Evolutionary conservation across 2,797 vertebrate species (phyloP).

Genomic region (Phyllotis vaccarum): DNA sequence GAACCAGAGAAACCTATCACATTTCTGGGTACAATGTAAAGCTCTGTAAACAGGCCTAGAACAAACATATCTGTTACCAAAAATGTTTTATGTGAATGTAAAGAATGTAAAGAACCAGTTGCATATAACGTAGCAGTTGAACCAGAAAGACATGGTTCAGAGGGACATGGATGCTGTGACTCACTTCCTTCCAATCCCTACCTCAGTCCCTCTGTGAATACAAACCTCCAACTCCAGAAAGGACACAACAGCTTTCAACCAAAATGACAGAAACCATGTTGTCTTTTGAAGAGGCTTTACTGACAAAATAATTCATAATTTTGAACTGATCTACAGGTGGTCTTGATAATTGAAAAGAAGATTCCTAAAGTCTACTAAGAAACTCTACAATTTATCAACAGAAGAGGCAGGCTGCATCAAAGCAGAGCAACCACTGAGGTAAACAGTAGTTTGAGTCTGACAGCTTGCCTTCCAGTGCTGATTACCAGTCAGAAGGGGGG

Average conservation of each 20-base stretch:
- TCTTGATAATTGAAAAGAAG: not conserved
- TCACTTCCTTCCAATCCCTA: not conserved
- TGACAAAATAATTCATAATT: constrained; percentile 11
- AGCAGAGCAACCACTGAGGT: not conserved
- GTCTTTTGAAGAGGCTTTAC: not conserved
- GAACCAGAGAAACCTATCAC: not conserved
- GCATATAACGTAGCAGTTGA: not conserved
- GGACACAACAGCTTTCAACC: not conserved
- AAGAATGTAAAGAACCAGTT: not conserved
- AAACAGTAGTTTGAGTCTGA: not conserved
- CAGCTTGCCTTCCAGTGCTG: not conserved
- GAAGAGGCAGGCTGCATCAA: not conserved
- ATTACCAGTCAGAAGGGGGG: not conserved
- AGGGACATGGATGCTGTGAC: not conserved
- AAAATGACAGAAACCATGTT: not conserved
- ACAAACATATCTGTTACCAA: not conserved
- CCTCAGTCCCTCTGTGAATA: not conserved
- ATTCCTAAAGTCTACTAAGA: not conserved
- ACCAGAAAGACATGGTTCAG: not conserved
- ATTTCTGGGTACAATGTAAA: not conserved
- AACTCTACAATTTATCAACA: not conserved
- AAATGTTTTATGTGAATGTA: not conserved
- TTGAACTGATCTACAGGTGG: not conserved
- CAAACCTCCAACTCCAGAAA: constrained; percentile 1
- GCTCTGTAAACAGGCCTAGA: not conserved